A percentile compares a stretch with the other conserved stretches of the same genome.
Conservation (phyloP, 2,113 vertebrate species). For the Cepphus grylle region DNA sequence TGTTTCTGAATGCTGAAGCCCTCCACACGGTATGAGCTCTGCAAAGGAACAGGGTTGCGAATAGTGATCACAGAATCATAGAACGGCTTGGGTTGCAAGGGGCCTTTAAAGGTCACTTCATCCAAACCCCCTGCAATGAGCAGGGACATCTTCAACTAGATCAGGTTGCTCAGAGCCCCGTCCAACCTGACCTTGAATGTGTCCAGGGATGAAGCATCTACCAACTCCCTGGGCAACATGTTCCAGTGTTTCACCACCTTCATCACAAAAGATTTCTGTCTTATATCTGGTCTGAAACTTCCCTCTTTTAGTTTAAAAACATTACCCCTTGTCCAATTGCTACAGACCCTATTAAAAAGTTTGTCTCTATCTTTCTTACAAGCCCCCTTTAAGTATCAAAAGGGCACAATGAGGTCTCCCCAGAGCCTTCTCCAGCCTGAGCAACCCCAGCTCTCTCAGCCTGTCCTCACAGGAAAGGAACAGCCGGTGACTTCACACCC, state of each 20-base stretch:
- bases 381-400: not conserved
- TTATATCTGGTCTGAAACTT: not conserved
- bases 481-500: not conserved
- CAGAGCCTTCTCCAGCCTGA: not conserved
- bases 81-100: not conserved
- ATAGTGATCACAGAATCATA: not conserved
- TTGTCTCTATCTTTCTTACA: not conserved
- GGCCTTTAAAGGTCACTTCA: not conserved
- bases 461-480: not conserved
- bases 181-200: not conserved
- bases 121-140: accelerated
- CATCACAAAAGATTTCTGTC: not conserved
- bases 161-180: accelerated
- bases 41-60: not conserved
- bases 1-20: not conserved
- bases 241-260: not conserved
- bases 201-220: not conserved
- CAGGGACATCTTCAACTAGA: not conserved
- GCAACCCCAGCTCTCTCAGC: not conserved
- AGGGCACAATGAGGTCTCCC: not conserved
- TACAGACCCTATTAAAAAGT: not conserved
- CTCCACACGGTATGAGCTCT: not conserved
- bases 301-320: not conserved
- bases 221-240: accelerated
- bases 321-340: not conserved